phyloP scores from a whole-genome alignment of 2,113 vertebrate species.

The Lepus europaeus region DNA sequence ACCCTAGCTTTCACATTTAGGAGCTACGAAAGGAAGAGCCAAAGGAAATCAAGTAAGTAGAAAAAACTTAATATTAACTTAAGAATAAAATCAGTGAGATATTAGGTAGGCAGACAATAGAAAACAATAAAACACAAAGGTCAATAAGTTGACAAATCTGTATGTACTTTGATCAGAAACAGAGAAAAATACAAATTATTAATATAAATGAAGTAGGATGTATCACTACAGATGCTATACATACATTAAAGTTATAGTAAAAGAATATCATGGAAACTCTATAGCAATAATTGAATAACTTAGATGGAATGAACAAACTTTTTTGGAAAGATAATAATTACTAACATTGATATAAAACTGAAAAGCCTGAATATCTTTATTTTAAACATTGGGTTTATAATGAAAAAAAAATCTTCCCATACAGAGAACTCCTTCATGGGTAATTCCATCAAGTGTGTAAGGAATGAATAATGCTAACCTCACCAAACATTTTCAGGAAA shows the following conservation, averaged over 20 bases:
- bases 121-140: constrained; percentile 8
- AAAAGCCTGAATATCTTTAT: constrained; percentile 4
- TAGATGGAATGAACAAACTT: constrained; percentile 4
- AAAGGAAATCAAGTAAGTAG: constrained; percentile 6
- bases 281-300: background rate
- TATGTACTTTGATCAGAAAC: background rate
- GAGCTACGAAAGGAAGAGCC: background rate
- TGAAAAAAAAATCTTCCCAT: background rate
- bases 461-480: background rate
- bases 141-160: background rate
- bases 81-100: background rate
- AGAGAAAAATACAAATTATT: constrained; percentile 26
- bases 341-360: constrained; percentile 40
- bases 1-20: background rate
- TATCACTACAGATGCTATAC: background rate
- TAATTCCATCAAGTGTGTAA: background rate
- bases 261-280: background rate
- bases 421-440: background rate
- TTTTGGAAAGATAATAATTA: constrained; percentile 19
- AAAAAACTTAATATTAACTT: background rate
- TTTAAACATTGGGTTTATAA: constrained; percentile 50
- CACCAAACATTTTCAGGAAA: background rate
- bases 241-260: background rate
- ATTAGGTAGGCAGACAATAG: background rate
- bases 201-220: background rate